Evolutionary conservation across 2,888 invertebrate genomes (phyloP).

Genomic region (Lasioglossum morio): DNA sequence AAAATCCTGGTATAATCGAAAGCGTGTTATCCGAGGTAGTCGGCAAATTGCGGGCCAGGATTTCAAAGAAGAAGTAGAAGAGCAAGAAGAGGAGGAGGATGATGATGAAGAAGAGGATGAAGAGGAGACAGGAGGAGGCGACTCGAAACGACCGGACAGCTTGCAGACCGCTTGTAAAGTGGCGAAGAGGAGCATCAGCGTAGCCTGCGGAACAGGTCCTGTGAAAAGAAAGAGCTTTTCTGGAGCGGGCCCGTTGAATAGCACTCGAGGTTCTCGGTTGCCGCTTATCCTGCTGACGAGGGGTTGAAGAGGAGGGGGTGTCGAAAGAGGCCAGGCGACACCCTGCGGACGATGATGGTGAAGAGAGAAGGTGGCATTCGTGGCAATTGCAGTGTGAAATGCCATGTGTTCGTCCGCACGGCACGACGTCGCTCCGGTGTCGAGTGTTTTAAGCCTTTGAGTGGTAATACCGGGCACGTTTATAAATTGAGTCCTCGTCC

Average conservation of each 20-base stretch:
- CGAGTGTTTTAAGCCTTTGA: slow-evolving; percentile 80
- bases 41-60: background rate
- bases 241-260: slow-evolving; percentile 38
- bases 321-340: background rate
- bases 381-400: slow-evolving; percentile 76
- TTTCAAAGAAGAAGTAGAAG: background rate
- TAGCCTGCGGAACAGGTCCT: slow-evolving; percentile 40
- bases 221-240: slow-evolving; percentile 57
- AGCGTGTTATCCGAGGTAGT: background rate
- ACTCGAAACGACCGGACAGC: slow-evolving; percentile 36
- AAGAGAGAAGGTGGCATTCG: slow-evolving; percentile 55
- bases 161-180: slow-evolving; percentile 33
- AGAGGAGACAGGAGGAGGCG: background rate
- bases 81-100: too few species aligned
- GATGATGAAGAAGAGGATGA: background rate
- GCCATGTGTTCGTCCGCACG: slow-evolving; percentile 68
- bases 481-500: slow-evolving; percentile 81
- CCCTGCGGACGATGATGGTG: background rate
- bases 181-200: slow-evolving; percentile 29
- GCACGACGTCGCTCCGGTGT: slow-evolving; percentile 63
- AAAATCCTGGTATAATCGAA: background rate
- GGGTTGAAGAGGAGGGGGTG: background rate
- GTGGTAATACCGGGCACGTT: slow-evolving; percentile 77
- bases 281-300: slow-evolving; percentile 40
- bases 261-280: slow-evolving; percentile 53